phyloP scores from a whole-genome alignment of 2,888 invertebrate species.

The Idaea biselata region DNA sequence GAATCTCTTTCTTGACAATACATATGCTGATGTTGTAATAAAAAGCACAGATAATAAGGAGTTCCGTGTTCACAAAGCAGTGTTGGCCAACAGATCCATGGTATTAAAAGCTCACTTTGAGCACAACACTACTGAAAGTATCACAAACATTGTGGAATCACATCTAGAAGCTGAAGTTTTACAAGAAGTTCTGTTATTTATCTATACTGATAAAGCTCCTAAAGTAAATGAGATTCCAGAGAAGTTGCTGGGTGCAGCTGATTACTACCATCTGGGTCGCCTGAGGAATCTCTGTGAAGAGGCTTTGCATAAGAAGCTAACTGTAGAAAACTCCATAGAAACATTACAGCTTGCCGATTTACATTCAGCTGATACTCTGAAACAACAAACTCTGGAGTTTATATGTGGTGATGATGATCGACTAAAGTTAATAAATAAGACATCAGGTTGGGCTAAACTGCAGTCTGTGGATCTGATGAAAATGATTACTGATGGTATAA shows the following conservation, averaged over 20 bases:
- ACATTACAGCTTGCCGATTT: slow-evolving; percentile 68
- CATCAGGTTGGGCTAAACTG: slow-evolving; percentile 65
- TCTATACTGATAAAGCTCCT: slow-evolving; percentile 71
- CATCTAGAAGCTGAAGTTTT: slow-evolving; percentile 24
- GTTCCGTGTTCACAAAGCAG: slow-evolving; percentile 7
- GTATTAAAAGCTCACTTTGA: slow-evolving; percentile 12
- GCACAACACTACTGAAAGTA: background rate
- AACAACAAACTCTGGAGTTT: slow-evolving; percentile 63
- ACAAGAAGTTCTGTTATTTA: slow-evolving; percentile 62
- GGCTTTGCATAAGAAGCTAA: slow-evolving; percentile 65
- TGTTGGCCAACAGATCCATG: slow-evolving; percentile 3
- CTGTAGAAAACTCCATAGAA: slow-evolving; percentile 71
- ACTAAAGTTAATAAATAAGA: slow-evolving; percentile 65
- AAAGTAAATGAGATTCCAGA: slow-evolving; percentile 68
- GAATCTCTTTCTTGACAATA: background rate
- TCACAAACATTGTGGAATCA: slow-evolving; percentile 9
- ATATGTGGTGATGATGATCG: slow-evolving; percentile 75
- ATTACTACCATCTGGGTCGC: slow-evolving; percentile 66
- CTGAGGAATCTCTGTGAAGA: slow-evolving; percentile 69
- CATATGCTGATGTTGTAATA: slow-evolving; percentile 4
- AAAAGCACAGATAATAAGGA: slow-evolving; percentile 6
- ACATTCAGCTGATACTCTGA: slow-evolving; percentile 62
- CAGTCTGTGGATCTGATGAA: slow-evolving; percentile 66
- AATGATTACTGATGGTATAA: too few relatives aligned
- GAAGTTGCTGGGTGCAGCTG: slow-evolving; percentile 66